These are phyloP conservation scores for Idaea straminata DNA, from an alignment of 2,888 invertebrate species.

Conservation along the genomic window DNA sequence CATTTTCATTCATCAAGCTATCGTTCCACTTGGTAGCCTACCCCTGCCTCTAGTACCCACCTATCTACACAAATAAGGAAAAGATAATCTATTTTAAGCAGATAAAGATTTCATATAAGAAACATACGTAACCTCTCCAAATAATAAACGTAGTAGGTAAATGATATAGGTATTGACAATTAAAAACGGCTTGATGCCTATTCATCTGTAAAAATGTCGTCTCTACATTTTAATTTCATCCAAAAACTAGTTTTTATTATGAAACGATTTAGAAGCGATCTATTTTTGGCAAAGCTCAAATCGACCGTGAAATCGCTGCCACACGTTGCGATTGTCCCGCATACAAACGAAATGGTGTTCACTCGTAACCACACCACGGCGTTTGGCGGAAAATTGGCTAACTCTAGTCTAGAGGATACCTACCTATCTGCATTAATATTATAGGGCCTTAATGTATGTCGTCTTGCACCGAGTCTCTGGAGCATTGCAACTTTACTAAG, in stretches of 20 bases:
- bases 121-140: too few species aligned
- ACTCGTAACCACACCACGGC: slow-evolving; percentile 43
- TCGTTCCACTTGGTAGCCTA: slow-evolving; percentile 22
- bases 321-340: slow-evolving; percentile 66
- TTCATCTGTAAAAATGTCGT: not conserved
- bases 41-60: slow-evolving; percentile 15
- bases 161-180: too few species aligned
- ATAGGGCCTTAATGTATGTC: not conserved
- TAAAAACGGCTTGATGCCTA: not conserved
- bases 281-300: slow-evolving; percentile 68
- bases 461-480: not conserved
- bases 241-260: slow-evolving; percentile 10
- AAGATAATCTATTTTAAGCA: not conserved
- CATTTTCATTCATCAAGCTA: slow-evolving; percentile 73
- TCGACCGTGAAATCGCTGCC: slow-evolving; percentile 77
- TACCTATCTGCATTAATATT: slow-evolving; percentile 15
- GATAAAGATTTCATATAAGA: too few species aligned
- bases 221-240: slow-evolving; percentile 3
- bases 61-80: not conserved
- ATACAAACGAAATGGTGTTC: slow-evolving; percentile 68
- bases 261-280: slow-evolving; percentile 25
- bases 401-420: slow-evolving; percentile 28
- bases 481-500: not conserved
- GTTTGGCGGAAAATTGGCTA: slow-evolving; percentile 73
- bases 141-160: too few species aligned